Conservation (phyloP, 1,140 invertebrate genomes). For the Ylistrum balloti region DNA sequence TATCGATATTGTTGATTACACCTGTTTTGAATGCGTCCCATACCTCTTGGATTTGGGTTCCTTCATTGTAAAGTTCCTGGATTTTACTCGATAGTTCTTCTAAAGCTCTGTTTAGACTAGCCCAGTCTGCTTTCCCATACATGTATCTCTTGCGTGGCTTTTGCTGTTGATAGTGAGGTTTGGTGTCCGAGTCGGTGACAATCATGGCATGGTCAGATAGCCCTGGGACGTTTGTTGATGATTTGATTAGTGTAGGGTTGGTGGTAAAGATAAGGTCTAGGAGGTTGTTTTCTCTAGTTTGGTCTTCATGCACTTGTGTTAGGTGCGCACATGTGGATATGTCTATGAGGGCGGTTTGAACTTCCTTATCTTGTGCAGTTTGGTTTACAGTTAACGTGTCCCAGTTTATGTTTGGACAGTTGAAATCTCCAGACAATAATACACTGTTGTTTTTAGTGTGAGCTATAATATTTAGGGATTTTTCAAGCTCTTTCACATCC, state of each 20-base stretch:
- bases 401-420: slow-evolving; percentile 51
- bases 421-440: slow-evolving; percentile 49
- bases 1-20: not conserved
- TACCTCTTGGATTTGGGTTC: not conserved
- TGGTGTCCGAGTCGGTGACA: slow-evolving; percentile 50
- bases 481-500: slow-evolving; percentile 43
- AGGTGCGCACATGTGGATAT: not conserved
- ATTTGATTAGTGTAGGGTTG: slow-evolving; percentile 52
- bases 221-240: slow-evolving; percentile 47
- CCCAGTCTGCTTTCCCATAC: slow-evolving; percentile 52
- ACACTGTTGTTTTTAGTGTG: not conserved
- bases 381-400: not conserved
- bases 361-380: too few species aligned
- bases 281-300: slow-evolving; percentile 45
- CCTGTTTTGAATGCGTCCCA: not conserved
- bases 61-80: not conserved
- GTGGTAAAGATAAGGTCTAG: slow-evolving; percentile 42
- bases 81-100: not conserved
- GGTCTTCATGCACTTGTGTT: slow-evolving; percentile 48
- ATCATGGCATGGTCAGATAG: slow-evolving; percentile 52
- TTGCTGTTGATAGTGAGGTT: slow-evolving; percentile 41
- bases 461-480: slow-evolving; percentile 36
- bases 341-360: too few species aligned
- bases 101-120: slow-evolving; percentile 6
- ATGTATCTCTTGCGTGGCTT: slow-evolving; percentile 49